These are phyloP conservation scores for Oegoconia quadripuncta DNA, from an alignment of 2,888 invertebrate genomes.

Conservation along the genomic window DNA sequence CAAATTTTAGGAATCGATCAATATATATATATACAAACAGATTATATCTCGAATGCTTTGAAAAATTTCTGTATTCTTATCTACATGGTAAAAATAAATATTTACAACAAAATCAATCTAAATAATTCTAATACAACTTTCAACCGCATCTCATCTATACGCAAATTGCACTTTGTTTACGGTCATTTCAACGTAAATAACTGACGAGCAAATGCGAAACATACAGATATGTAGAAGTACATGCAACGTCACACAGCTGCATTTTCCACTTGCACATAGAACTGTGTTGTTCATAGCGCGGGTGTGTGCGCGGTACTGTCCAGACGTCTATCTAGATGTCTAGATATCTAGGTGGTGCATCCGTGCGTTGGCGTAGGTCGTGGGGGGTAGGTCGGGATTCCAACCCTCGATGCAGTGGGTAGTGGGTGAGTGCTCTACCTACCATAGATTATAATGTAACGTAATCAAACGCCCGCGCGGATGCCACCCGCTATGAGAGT, in stretches of 20 bases:
- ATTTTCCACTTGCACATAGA: not conserved
- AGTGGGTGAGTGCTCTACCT: too few relatives aligned
- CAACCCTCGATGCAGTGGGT: constrained; percentile 27
- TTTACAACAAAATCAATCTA: too few relatives aligned
- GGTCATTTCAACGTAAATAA: constrained; percentile 17
- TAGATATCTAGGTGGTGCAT: constrained; percentile 52
- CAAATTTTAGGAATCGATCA: too few relatives aligned
- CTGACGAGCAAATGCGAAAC: constrained; percentile 25
- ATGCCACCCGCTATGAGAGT: constrained; percentile 29
- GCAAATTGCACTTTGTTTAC: constrained; percentile 7
- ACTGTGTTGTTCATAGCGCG: constrained; percentile 10
- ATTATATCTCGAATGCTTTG: too few relatives aligned
- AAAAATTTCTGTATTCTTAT: too few relatives aligned
- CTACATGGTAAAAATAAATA: too few relatives aligned
- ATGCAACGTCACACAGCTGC: constrained; percentile 10
- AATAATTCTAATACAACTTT: too few relatives aligned
- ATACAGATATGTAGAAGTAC: constrained; percentile 29
- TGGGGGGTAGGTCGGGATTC: constrained; percentile 51
- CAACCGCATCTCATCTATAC: not conserved
- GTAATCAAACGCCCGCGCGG: constrained; percentile 49
- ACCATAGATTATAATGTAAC: constrained; percentile 30
- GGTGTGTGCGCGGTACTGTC: constrained; percentile 29
- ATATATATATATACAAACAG: too few relatives aligned
- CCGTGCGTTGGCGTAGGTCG: constrained; percentile 70
- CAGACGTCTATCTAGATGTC: constrained; percentile 52